Conservation (phyloP, 1,140 invertebrate genomes). For the Brachionus plicatilis region DNA sequence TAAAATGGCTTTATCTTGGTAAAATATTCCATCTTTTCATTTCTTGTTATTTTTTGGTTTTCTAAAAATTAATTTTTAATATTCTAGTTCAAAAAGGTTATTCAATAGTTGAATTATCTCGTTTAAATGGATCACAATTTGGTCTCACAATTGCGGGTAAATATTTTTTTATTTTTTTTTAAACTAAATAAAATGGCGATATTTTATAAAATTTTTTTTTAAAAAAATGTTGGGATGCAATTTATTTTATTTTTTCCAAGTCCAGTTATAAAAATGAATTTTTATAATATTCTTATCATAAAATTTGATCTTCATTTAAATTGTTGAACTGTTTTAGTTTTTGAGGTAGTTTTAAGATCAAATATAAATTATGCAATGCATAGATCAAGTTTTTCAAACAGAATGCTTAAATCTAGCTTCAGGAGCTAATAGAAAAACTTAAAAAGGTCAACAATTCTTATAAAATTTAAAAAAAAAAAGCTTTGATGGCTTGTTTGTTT, state of each 20-base stretch:
- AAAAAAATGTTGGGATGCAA: neutral
- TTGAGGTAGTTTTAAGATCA: no score
- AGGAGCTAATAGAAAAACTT: neutral
- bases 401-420: neutral
- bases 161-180: neutral
- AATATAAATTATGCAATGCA: no score
- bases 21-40: neutral
- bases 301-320: no score
- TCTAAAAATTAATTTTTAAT: slow-evolving; percentile 3
- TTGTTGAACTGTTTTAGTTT: no score
- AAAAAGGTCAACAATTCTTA: neutral
- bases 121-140: slow-evolving; percentile 29
- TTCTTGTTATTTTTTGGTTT: neutral
- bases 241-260: neutral
- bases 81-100: slow-evolving; percentile 39
- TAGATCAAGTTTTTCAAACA: neutral
- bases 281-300: no score
- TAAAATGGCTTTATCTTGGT: slow-evolving; percentile 13
- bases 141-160: slow-evolving; percentile 23
- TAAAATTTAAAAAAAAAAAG: neutral
- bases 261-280: no score
- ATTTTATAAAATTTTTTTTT: neutral
- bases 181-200: neutral
- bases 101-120: slow-evolving; percentile 17
- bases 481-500: neutral